phyloP scores from a whole-genome alignment of 2,888 invertebrate species.

The Mesorhabditis spiculigera region DNA sequence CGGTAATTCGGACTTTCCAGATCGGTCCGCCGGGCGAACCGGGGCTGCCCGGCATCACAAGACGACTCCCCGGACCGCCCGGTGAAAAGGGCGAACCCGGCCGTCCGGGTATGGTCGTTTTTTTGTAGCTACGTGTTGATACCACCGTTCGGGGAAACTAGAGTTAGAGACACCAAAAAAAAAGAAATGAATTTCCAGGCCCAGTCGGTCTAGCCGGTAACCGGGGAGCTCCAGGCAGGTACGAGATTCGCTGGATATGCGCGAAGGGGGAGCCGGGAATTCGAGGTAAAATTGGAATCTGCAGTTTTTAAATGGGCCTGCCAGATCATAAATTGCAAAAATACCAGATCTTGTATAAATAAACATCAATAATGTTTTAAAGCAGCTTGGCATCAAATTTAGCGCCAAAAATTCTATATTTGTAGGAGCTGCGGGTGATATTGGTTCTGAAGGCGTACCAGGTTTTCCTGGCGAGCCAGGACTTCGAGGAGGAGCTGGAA shows the following conservation, averaged over 20 bases:
- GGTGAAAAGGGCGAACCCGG: neutral
- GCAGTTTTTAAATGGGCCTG: too few relatives aligned
- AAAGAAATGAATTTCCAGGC: neutral
- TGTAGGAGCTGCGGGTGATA: constrained; percentile 1
- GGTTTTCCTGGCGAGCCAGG: too few relatives aligned
- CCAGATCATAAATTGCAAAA: too few relatives aligned
- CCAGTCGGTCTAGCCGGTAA: neutral
- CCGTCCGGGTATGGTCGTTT: neutral
- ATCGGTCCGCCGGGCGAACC: neutral
- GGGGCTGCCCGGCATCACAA: neutral
- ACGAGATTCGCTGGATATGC: neutral
- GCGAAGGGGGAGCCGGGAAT: constrained; percentile 3
- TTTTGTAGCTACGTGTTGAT: neutral
- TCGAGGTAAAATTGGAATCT: neutral
- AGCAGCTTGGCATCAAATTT: too few relatives aligned
- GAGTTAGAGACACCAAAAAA: too few relatives aligned
- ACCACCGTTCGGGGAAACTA: too few relatives aligned
- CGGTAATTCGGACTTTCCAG: too few relatives aligned
- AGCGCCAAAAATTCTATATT: too few relatives aligned
- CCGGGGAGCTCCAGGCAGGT: neutral
- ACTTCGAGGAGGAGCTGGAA: too few relatives aligned
- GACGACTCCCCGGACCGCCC: neutral
- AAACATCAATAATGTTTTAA: too few relatives aligned
- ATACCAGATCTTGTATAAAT: too few relatives aligned
- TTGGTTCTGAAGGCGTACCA: neutral